These are phyloP conservation scores for Lasioglossum lativentre DNA, from an alignment of 2,888 invertebrate genomes.

Conservation along the genomic window DNA sequence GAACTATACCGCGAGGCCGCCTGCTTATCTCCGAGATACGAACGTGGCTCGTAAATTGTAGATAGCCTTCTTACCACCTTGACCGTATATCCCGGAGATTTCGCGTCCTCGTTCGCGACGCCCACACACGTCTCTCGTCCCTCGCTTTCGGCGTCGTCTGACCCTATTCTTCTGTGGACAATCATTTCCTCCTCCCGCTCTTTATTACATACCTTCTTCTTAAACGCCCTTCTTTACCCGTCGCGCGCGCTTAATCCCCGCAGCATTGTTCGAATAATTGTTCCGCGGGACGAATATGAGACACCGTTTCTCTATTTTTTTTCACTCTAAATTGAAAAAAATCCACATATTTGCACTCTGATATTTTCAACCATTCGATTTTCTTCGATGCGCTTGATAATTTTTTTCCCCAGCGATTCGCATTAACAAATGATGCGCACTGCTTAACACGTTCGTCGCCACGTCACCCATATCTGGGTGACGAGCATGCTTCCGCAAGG, in stretches of 20 bases:
- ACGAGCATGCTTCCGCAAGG: too few relatives aligned
- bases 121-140: conserved; percentile 5
- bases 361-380: too few relatives aligned
- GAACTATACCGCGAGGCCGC: conserved; percentile 64
- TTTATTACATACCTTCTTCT: not conserved
- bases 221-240: not conserved
- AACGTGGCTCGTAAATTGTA: conserved; percentile 73
- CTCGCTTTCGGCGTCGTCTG: not conserved
- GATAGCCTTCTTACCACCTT: conserved; percentile 61
- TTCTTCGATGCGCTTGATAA: too few relatives aligned
- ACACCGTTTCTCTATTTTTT: too few relatives aligned
- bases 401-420: too few relatives aligned
- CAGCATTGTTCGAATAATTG: not conserved
- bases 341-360: not conserved
- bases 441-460: too few relatives aligned
- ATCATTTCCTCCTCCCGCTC: not conserved
- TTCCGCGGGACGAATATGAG: not conserved
- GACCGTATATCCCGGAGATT: conserved; percentile 55
- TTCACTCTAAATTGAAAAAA: too few relatives aligned
- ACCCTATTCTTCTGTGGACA: not conserved
- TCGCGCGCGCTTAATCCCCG: not conserved
- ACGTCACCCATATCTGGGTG: too few relatives aligned
- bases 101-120: conserved; percentile 28
- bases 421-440: too few relatives aligned
- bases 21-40: conserved; percentile 63